Evolutionary conservation across 2,888 invertebrate species (phyloP).

Genomic region (Conchocele bisecta): DNA sequence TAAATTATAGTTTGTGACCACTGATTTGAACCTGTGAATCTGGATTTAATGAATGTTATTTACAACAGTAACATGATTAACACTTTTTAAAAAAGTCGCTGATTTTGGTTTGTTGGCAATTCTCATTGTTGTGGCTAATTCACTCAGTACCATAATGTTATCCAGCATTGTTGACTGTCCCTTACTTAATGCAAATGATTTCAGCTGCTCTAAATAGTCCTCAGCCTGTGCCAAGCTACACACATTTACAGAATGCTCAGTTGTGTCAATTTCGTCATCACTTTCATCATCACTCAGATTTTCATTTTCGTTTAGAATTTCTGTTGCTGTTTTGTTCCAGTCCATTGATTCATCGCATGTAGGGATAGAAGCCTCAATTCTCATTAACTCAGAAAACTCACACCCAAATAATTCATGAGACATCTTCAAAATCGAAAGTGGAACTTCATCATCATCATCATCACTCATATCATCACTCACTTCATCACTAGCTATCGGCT

Average conservation of each 20-base stretch:
- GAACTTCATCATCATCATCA: slow-evolving; percentile 1
- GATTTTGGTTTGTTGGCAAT: background rate
- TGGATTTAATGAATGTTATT: too few relatives aligned
- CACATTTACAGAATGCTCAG: background rate
- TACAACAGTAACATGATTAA: too few relatives aligned
- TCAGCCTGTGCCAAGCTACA: background rate
- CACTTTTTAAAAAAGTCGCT: slow-evolving; percentile 1
- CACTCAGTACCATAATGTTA: background rate
- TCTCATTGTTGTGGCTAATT: background rate
- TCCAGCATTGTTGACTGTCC: background rate
- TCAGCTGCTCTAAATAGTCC: background rate
- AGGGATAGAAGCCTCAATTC: background rate
- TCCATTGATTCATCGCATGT: background rate
- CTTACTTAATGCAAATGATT: background rate
- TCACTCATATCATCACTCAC: background rate
- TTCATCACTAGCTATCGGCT: background rate
- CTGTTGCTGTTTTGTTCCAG: background rate
- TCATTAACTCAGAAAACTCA: background rate
- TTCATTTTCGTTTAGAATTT: background rate
- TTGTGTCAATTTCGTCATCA: background rate
- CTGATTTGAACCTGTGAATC: too few relatives aligned
- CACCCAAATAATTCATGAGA: background rate
- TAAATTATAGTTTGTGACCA: too few relatives aligned
- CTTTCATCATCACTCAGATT: background rate
- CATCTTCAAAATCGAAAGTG: background rate